Conservation (phyloP, 37 sponge, comb jelly and placozoan species). For the Eunapius fragilis region DNA sequence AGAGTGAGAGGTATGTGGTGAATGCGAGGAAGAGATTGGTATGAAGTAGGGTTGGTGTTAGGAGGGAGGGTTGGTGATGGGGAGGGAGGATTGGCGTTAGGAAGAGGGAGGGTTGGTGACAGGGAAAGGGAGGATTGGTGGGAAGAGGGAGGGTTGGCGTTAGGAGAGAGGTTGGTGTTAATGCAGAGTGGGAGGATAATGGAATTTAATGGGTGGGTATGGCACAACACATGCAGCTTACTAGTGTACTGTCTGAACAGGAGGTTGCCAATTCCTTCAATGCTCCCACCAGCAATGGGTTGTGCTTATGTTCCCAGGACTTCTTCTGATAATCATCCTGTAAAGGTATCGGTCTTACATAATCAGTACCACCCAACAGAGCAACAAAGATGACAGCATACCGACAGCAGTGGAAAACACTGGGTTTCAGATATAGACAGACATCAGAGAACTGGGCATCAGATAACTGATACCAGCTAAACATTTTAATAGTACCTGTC, state of each 20-base stretch:
- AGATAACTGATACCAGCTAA: too few species aligned
- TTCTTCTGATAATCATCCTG: conserved; percentile 41
- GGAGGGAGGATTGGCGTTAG: too few species aligned
- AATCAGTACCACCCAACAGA: neutral
- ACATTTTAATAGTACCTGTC: too few species aligned
- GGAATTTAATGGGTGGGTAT: neutral
- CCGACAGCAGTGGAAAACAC: too few species aligned
- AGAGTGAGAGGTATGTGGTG: neutral
- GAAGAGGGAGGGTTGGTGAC: too few species aligned
- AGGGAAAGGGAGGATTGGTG: too few species aligned
- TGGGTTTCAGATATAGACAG: too few species aligned
- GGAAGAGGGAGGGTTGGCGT: too few species aligned
- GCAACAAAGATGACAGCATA: neutral
- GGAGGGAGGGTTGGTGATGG: too few species aligned
- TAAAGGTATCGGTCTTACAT: neutral
- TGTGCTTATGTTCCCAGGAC: conserved; percentile 70
- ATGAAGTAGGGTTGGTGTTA: too few species aligned
- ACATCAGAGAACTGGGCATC: too few species aligned
- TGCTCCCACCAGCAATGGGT: conserved; percentile 35
- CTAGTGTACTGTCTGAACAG: conserved; percentile 9
- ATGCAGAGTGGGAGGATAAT: neutral
- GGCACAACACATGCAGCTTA: neutral
- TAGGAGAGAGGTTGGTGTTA: neutral
- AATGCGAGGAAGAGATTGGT: too few species aligned
- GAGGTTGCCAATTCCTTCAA: conserved; percentile 49